Base-by-base conservation (phyloP, 2,888 invertebrate species). In the Sarcophaga rosellei region DNA sequence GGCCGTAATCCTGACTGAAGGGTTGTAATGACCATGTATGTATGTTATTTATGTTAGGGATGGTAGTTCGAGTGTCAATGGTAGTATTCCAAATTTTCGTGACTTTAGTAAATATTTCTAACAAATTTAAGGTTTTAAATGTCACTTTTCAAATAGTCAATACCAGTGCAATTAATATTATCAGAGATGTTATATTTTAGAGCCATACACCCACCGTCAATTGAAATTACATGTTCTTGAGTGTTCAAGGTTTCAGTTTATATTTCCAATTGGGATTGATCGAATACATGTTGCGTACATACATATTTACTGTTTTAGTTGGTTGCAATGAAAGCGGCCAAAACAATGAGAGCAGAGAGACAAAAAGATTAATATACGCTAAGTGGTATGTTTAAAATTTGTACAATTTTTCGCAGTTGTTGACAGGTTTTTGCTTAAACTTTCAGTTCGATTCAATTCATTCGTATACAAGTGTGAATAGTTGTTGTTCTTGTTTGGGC, bases 361-460 rank as follows among this genome's bases (percentile, higher is more conserved):
- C 21, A 47, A 73, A 72, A 69, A 70, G 80, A 82, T 81, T 80
- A 86, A 82, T 81, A 82, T 81, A 88, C 85, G 88, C 82, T 84
- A 59, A 77, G 66, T 84, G 86, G 86, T 89, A 91, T 91, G 88
- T 88, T 82, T 88, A 89, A 89, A 89, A 91, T 91, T 91, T 90
- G 89, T 90, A 91, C 87, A 90, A 92, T 91, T 92, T 82, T 91
- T 87, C 90, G 89, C 89, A 80, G 84, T 88, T 87, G 88, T 89
- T 88, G 85, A 84, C 89, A 81, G 87, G 85, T 88, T 89, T 87
- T 87, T 72, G 89, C 89, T 88, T 88, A 90, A 90, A 88, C 85
- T 88, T 82, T 89, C 88, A 87, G 89, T 84, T 81, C 81, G 15
- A 17, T 15, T 17, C 53, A 53, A 74, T 79, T 72, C 80, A 69